Evolutionary conservation across 2,797 vertebrate species (phyloP).

Genomic region (Crocodylus rhombifer): DNA sequence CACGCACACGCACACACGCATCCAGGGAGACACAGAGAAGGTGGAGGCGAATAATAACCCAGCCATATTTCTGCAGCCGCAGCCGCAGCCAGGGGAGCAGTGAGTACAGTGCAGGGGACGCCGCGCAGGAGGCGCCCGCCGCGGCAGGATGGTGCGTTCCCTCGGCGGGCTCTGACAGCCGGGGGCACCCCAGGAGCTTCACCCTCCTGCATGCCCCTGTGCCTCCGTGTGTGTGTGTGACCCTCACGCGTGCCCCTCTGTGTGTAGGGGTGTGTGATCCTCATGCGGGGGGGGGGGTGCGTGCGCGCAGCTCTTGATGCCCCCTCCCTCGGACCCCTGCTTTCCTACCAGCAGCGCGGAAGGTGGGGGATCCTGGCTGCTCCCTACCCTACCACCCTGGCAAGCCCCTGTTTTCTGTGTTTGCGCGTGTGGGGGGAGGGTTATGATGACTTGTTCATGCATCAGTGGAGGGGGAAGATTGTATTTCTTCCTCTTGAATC

Average conservation of each 20-base stretch:
- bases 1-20: constrained; percentile 53
- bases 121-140: constrained; percentile 57
- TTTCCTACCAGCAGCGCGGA: background rate
- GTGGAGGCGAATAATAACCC: constrained; percentile 75
- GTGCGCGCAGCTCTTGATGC: background rate
- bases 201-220: constrained; percentile 42
- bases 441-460: background rate
- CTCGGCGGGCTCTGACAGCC: constrained; percentile 71
- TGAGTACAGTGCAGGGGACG: constrained; percentile 33
- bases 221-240: background rate
- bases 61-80: constrained; percentile 72
- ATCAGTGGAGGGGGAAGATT: background rate
- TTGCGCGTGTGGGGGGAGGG: background rate
- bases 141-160: constrained; percentile 79
- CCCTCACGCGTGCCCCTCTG: too few species aligned
- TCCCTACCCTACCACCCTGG: background rate
- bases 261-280: too few species aligned
- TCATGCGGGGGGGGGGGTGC: too few species aligned
- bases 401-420: background rate
- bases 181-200: constrained; percentile 64
- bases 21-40: constrained; percentile 32
- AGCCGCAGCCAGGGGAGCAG: constrained; percentile 44
- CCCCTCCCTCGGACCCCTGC: background rate
- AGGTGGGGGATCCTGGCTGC: too few species aligned
- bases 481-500: constrained; percentile 20